Base-by-base conservation (phyloP, 2,888 invertebrate species). In the Pocota personata region DNA sequence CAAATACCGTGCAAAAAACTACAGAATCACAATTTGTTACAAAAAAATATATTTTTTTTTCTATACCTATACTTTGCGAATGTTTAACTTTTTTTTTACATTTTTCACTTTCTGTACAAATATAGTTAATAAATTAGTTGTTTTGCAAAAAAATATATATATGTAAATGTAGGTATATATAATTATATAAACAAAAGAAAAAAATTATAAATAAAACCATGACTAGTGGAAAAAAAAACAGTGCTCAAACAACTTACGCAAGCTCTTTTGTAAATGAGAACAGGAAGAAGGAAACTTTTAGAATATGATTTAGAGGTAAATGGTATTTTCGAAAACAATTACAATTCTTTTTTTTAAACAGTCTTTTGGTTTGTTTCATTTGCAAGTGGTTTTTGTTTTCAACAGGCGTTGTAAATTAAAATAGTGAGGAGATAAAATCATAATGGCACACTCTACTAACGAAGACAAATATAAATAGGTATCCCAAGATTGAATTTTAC, bases 11-110 rank as follows among this genome's bases (percentile, higher is more conserved):
- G 80, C 84, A 84, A 76, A 66, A 72, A 72, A 75, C 58, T 80
- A 76, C 35, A 71, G 24, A 84, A 84, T 84, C 84, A 84, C 84
- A 84, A 71, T 84, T 66, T 64, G 75, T 84, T 80, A 71, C 43
- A 66, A 69, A 66, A 83, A 69, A 30, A 43, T 69, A 50, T 40
- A 57, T 58, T 8, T 10, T 46, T 19, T 19, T 50, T 50, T 24
- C 19, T 55, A 37, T 14, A 46, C 2, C 21, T 19, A 19, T 10
- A 12, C 3, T 72, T 64, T 69, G 50, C 40, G 66, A 72, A 72
- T 72, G 66, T 67, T 43, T n/a, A 35, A 14, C 10, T 7, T 66
- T 30, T 35, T 43, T 14, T 21, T 19, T 12, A 40, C 27, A 21
- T 7, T 62, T 62, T 43, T 27, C 30, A 77, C 52, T 77, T 62